Evolutionary conservation across 2,888 invertebrate genomes (phyloP).

Genomic region (Arge pagana): DNA sequence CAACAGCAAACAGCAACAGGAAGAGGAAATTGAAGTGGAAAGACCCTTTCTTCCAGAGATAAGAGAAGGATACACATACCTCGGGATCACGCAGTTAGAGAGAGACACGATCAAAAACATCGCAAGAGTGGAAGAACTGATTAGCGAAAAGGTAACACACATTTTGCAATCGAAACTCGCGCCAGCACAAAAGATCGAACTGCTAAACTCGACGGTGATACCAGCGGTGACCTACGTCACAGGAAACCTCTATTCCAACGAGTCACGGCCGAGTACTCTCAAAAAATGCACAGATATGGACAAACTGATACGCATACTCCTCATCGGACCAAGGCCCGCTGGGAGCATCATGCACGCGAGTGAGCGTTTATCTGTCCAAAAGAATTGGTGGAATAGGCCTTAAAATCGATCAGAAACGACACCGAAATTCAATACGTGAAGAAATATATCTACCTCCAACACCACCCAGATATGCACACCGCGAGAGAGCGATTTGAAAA

Average conservation of each 20-base stretch:
- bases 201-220: conserved; percentile 20
- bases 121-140: not conserved
- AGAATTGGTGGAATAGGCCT: conserved; percentile 1
- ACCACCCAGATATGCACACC: conserved; percentile 13
- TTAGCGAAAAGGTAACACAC: not conserved
- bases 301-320: conserved; percentile 12
- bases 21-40: not conserved
- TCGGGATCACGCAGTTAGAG: not conserved
- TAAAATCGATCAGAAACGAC: conserved; percentile 16
- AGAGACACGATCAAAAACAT: not conserved
- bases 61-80: not conserved
- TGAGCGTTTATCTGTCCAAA: not conserved
- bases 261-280: conserved; percentile 12
- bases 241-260: conserved; percentile 24
- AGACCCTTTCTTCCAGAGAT: not conserved
- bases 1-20: not conserved
- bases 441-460: conserved; percentile 13
- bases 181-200: conserved; percentile 16
- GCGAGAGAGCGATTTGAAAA: not conserved
- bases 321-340: not conserved
- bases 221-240: conserved; percentile 26
- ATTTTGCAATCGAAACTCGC: not conserved
- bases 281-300: conserved; percentile 15
- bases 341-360: not conserved
- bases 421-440: conserved; percentile 23